Percentiles rank a stretch among this genome's conserved stretches.
phyloP scores from a whole-genome alignment of 2,113 vertebrate species.

The western clawed frog (Xenopus tropicalis) region UCB_Xtro_10.0 CM004447.2:23824501-23825000 shows the following conservation, averaged over 20 bases:
- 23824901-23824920: background rate
- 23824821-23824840: background rate
- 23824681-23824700: constrained; percentile 5
- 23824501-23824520: background rate
- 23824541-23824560: background rate
- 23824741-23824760: background rate
- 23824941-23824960: background rate
- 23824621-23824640: constrained; percentile 5
- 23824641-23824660: background rate
- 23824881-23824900: background rate
- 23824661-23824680: background rate
- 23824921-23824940: background rate
- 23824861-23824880: background rate
- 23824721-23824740: constrained; percentile 5
- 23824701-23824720: background rate
- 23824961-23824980: background rate
- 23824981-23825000: background rate
- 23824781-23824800: background rate
- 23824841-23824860: background rate
- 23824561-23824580: background rate
- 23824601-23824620: background rate
- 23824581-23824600: constrained; percentile 3
- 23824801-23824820: background rate
- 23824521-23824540: background rate
- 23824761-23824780: background rate